These are phyloP conservation scores for Brenthis hecate DNA, from an alignment of 2,888 invertebrate genomes.

Conservation along the genomic window DNA sequence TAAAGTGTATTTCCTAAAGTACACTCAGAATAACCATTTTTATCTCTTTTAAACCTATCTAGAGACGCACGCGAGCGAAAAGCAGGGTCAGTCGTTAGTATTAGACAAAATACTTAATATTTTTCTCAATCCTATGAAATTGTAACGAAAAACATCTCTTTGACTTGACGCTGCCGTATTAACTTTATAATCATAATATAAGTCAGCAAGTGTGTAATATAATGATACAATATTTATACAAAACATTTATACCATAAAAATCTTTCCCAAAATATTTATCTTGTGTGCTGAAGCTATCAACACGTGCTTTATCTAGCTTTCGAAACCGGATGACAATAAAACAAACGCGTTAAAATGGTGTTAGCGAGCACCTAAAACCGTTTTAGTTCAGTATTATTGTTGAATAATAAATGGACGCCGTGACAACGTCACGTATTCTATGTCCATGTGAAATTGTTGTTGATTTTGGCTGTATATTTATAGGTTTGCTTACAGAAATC, in stretches of 20 bases:
- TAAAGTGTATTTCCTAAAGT: too few relatives aligned
- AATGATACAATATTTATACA: slow-evolving; percentile 18
- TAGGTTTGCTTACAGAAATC: too few relatives aligned
- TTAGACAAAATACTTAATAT: too few relatives aligned
- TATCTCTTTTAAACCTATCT: too few relatives aligned
- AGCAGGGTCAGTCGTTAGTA: too few relatives aligned
- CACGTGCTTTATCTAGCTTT: slow-evolving; percentile 46
- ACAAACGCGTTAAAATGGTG: slow-evolving; percentile 51
- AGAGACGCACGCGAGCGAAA: too few relatives aligned
- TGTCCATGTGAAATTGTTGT: neutral
- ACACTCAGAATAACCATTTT: too few relatives aligned
- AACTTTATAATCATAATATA: neutral
- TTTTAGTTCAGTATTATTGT: slow-evolving; percentile 1
- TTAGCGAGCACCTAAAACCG: slow-evolving; percentile 39
- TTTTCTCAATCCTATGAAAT: too few relatives aligned
- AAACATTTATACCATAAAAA: slow-evolving; percentile 17
- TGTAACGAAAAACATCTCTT: too few relatives aligned
- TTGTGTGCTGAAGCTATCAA: slow-evolving; percentile 32
- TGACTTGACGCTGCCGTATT: too few relatives aligned
- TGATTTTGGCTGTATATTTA: too few relatives aligned
- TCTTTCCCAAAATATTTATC: slow-evolving; percentile 25
- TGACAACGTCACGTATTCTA: neutral
- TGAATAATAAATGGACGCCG: neutral
- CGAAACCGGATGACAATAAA: slow-evolving; percentile 64
- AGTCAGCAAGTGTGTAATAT: neutral